phyloP scores from a whole-genome alignment of 2,888 invertebrate species.

The Macroteleia sp. region DNA sequence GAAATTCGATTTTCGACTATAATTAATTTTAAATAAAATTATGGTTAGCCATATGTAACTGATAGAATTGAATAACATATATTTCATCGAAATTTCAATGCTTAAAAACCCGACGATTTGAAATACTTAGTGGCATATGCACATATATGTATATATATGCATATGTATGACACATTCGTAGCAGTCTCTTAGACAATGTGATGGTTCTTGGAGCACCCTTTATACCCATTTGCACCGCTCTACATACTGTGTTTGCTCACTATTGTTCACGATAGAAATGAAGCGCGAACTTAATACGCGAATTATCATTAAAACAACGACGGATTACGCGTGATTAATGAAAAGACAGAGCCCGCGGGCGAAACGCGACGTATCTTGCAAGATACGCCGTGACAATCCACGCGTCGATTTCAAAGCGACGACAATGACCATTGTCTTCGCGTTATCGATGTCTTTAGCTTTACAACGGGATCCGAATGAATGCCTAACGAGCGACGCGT shows the following conservation, averaged over 20 bases:
- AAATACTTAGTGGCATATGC: conserved; percentile 36
- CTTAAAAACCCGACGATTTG: conserved; percentile 52
- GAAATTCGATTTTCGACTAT: too few species aligned
- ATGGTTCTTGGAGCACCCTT: conserved; percentile 76
- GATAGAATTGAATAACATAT: too few species aligned
- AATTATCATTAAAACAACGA: conserved; percentile 59
- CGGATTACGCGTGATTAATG: conserved; percentile 64
- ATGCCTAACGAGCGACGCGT: conserved; percentile 63
- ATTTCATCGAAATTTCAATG: conserved; percentile 42
- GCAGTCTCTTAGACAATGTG: conserved; percentile 82
- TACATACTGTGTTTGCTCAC: conserved; percentile 77
- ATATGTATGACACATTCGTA: conserved; percentile 55
- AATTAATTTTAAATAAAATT: too few species aligned
- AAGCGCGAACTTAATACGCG: conserved; percentile 67
- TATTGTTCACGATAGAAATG: conserved; percentile 67
- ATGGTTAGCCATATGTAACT: too few species aligned
- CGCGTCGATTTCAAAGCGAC: conserved; percentile 47
- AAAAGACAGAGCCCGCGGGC: conserved; percentile 58
- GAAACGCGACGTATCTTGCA: conserved; percentile 33
- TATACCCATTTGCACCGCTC: conserved; percentile 82
- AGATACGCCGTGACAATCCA: conserved; percentile 50
- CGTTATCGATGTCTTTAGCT: conserved; percentile 33
- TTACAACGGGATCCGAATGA: conserved; percentile 8
- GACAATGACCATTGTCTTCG: conserved; percentile 39
- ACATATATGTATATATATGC: conserved; percentile 71